A percentile compares a stretch with the other conserved stretches of the same genome.
phyloP scores from a whole-genome alignment of 2,797 vertebrate genomes.

The Phyllotis vaccarum region DNA sequence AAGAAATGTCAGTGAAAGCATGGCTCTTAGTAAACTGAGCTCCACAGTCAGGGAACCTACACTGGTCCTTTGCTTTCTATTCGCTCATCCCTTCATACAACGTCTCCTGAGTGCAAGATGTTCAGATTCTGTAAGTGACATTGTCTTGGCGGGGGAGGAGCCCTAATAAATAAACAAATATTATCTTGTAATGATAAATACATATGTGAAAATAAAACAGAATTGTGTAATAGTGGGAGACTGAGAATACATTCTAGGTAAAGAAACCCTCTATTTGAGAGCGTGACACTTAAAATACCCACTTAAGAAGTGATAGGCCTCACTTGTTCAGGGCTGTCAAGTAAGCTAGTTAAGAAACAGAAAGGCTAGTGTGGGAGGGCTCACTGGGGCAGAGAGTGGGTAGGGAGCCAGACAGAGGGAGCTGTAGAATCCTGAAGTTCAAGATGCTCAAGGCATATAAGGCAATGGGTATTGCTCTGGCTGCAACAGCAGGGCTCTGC shows the following conservation, averaged over 20 bases:
- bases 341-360: background rate
- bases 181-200: background rate
- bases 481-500: background rate
- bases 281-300: background rate
- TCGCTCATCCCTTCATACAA: background rate
- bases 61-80: background rate
- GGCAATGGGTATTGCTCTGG: background rate
- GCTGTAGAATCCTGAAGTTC: background rate
- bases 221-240: background rate
- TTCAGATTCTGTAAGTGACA: background rate
- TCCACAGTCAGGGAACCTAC: background rate
- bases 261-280: background rate
- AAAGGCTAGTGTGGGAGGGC: background rate
- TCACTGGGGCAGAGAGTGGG: no score
- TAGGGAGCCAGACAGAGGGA: background rate
- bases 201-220: background rate
- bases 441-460: background rate
- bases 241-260: background rate
- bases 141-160: background rate
- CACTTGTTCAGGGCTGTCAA: background rate
- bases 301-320: background rate
- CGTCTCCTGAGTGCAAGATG: background rate
- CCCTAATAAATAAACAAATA: background rate
- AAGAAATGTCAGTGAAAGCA: background rate
- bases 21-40: constrained; percentile 35